Base-by-base conservation (phyloP, 2,888 invertebrate species). In the Reticulitermes lucifugus region DNA sequence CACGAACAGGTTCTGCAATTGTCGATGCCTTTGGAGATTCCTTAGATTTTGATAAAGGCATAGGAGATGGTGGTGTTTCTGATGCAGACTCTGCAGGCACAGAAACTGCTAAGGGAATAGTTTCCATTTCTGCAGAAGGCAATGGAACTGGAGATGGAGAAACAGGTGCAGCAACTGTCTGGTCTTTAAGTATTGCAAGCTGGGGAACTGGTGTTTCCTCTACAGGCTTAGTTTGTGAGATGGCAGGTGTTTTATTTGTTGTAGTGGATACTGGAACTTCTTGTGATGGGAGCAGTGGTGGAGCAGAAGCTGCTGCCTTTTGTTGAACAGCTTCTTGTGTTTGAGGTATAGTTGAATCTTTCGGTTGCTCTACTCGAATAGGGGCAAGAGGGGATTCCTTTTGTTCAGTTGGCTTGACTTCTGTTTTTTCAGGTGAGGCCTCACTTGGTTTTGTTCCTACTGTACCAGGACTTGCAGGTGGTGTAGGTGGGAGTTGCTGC, bases 401-500 rank as follows among this genome's bases (percentile, higher is more conserved):
- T 75, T 75, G 43, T 43, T 75, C 25, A 22, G 5, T 0, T 21
- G 41, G 75, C 2, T n/a, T n/a, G 2, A 3, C 75, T 75, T 75
- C 43, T 75, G 75, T 43, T 25, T 75, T 43, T 60, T 18, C 79
- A 59, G 79, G 22, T n/a, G n/a, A n/a, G 51, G 46, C n/a, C 14
- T 22, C 5, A 65, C 1, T 14, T 1, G 18, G 25, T 79, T 46
- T 79, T 43, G 77, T 41, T 77, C 46, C 77, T 79, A 18, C 43
- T 46, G 43, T 6, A 46, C 9, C 25, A 79, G 79, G 89, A 88
- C 82, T 89, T 88, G 87, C 87, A 88, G 86, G 82, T 59, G 85
- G 73, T 81, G 83, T 83, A 71, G 84, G 88, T 86, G 89, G 87
- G 79, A 87, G 51, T 86, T 88, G 87, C n/a, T 88, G 83, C 84